These are phyloP conservation scores for Sebastes cheni DNA, from an alignment of 2,797 vertebrate species.

Conservation along the genomic window DNA sequence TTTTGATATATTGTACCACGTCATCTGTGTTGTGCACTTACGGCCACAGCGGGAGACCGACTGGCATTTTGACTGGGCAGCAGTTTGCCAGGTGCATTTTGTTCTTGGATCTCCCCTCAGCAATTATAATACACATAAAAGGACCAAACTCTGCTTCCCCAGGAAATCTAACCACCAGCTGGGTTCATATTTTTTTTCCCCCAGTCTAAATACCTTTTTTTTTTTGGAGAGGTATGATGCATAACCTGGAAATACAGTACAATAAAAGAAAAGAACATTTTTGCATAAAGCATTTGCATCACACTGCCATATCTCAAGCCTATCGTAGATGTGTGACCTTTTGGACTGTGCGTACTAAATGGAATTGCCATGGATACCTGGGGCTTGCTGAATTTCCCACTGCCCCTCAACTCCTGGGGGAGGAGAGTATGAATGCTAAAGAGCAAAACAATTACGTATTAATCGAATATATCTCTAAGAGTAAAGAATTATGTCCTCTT, in stretches of 20 bases:
- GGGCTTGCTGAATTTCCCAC: background rate
- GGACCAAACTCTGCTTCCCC: background rate
- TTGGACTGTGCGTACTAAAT: conserved; percentile 10
- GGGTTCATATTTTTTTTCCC: background rate
- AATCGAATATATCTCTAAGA: background rate
- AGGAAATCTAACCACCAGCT: conserved; percentile 6
- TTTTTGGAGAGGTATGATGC: conserved; percentile 9
- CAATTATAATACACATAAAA: conserved; percentile 34
- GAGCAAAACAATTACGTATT: background rate
- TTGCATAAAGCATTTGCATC: conserved; percentile 31
- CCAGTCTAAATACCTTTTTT: background rate
- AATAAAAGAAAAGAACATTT: conserved; percentile 15
- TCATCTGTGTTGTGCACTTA: conserved; percentile 1
- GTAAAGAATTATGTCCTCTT: background rate
- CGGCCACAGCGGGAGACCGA: background rate
- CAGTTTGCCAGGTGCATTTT: conserved; percentile 28
- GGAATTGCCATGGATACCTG: background rate
- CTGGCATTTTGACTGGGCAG: conserved; percentile 22
- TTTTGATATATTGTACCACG: background rate
- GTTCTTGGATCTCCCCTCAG: conserved; percentile 11
- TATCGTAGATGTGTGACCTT: conserved; percentile 27
- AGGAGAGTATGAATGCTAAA: background rate
- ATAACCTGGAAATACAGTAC: background rate
- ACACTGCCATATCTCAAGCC: conserved; percentile 15
- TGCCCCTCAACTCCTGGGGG: background rate